Evolutionary conservation across 2,113 vertebrate species (phyloP).

Genomic region (Gobiocypris rarus): DNA sequence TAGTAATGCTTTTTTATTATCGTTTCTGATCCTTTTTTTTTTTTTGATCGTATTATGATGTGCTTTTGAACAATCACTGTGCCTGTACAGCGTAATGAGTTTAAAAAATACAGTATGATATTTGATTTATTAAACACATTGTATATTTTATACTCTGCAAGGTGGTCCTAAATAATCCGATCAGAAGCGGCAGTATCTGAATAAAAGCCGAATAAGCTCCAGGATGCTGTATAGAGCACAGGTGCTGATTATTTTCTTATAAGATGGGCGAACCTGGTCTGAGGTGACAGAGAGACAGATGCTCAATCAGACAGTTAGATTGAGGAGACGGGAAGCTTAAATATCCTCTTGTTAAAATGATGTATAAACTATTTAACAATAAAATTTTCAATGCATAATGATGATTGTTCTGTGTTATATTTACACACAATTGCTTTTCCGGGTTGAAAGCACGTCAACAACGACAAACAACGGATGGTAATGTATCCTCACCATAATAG

Average conservation of each 20-base stretch:
- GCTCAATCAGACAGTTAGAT: constrained; percentile 60
- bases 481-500: constrained; percentile 21
- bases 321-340: constrained; percentile 41
- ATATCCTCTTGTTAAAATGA: constrained; percentile 69
- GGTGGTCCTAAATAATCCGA: neutral
- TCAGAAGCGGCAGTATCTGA: neutral
- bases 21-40: neutral
- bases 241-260: neutral
- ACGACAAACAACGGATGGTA: constrained; percentile 28
- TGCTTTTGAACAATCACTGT: constrained; percentile 27
- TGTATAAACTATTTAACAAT: constrained; percentile 82
- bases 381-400: constrained; percentile 73
- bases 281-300: constrained; percentile 31
- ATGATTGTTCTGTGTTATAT: constrained; percentile 48
- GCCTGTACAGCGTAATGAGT: neutral
- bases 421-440: constrained; percentile 45
- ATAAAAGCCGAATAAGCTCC: neutral
- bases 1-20: neutral
- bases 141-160: constrained; percentile 23
- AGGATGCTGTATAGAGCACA: neutral
- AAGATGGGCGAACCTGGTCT: neutral
- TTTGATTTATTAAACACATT: constrained; percentile 3
- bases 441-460: constrained; percentile 40
- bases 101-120: constrained; percentile 8
- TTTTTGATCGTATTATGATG: neutral